phyloP scores from a whole-genome alignment of 1,140 invertebrate species.

The Hermetia illucens region DNA sequence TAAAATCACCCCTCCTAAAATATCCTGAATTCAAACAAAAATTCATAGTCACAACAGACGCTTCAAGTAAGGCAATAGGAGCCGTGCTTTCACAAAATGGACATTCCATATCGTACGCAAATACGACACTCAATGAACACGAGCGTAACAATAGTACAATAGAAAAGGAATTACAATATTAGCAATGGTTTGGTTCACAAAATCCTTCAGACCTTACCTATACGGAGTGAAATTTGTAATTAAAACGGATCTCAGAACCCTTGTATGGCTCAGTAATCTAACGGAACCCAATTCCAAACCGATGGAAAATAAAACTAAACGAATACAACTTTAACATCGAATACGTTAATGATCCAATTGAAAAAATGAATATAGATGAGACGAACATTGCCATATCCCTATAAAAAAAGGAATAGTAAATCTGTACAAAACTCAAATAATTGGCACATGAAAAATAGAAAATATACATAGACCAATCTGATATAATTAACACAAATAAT shows the following conservation, averaged over 20 bases:
- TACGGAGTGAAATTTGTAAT: slow-evolving; percentile 30
- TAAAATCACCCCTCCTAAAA: slow-evolving; percentile 7
- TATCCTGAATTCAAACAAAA: slow-evolving; percentile 11
- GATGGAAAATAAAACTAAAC: neutral
- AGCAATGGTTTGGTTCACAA: slow-evolving; percentile 23
- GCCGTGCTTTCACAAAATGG: too few relatives aligned
- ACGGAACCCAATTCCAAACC: slow-evolving; percentile 21
- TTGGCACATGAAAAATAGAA: too few relatives aligned
- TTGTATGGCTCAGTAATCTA: slow-evolving; percentile 15
- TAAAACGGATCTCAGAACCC: slow-evolving; percentile 32
- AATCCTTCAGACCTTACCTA: slow-evolving; percentile 31
- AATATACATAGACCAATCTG: too few relatives aligned
- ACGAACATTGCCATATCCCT: too few relatives aligned
- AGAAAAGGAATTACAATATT: neutral
- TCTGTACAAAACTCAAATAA: too few relatives aligned
- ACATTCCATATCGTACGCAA: slow-evolving; percentile 25
- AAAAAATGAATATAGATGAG: too few relatives aligned
- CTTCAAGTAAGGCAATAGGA: too few relatives aligned
- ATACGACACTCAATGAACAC: slow-evolving; percentile 3
- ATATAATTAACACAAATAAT: too few relatives aligned
- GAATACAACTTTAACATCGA: slow-evolving; percentile 1
- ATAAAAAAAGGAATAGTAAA: too few relatives aligned
- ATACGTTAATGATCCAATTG: too few relatives aligned
- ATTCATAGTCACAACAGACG: too few relatives aligned
- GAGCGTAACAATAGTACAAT: neutral